These are phyloP conservation scores for Galerucella pusilla DNA, from an alignment of 2,888 invertebrate genomes.

Conservation along the genomic window DNA sequence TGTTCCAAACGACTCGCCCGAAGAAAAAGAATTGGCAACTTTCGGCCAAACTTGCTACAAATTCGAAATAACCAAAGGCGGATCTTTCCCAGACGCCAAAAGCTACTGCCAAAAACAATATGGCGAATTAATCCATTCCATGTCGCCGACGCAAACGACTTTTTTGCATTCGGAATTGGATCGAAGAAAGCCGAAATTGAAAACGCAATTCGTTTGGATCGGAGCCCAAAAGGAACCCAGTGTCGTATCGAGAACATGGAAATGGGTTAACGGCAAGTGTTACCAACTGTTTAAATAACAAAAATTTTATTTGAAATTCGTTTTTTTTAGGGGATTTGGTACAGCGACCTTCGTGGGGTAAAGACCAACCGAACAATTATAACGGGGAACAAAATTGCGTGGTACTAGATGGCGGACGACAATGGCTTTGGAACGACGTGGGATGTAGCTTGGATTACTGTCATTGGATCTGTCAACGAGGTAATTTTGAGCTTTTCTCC, in stretches of 20 bases:
- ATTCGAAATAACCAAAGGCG: slow-evolving; percentile 84
- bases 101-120: slow-evolving; percentile 76
- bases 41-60: slow-evolving; percentile 91
- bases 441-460: slow-evolving; percentile 93
- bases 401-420: slow-evolving; percentile 89
- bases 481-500: slow-evolving; percentile 65
- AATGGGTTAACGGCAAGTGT: slow-evolving; percentile 87
- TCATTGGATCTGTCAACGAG: slow-evolving; percentile 93
- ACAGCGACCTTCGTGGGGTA: slow-evolving; percentile 87
- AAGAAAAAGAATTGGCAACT: slow-evolving; percentile 84
- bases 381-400: slow-evolving; percentile 96
- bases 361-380: slow-evolving; percentile 95
- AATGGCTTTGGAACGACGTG: slow-evolving; percentile 95
- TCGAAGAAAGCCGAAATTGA: slow-evolving; percentile 79
- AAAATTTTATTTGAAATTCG: not conserved
- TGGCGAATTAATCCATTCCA: slow-evolving; percentile 78
- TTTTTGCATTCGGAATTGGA: slow-evolving; percentile 84
- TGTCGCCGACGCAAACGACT: slow-evolving; percentile 69
- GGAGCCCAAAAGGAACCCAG: slow-evolving; percentile 91
- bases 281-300: not conserved
- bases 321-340: slow-evolving; percentile 69
- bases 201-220: slow-evolving; percentile 91
- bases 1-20: slow-evolving; percentile 77
- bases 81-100: slow-evolving; percentile 84
- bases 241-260: slow-evolving; percentile 85